Evolutionary conservation across 2,113 vertebrate genomes (phyloP).

Genomic region (Calyptomena viridis): DNA sequence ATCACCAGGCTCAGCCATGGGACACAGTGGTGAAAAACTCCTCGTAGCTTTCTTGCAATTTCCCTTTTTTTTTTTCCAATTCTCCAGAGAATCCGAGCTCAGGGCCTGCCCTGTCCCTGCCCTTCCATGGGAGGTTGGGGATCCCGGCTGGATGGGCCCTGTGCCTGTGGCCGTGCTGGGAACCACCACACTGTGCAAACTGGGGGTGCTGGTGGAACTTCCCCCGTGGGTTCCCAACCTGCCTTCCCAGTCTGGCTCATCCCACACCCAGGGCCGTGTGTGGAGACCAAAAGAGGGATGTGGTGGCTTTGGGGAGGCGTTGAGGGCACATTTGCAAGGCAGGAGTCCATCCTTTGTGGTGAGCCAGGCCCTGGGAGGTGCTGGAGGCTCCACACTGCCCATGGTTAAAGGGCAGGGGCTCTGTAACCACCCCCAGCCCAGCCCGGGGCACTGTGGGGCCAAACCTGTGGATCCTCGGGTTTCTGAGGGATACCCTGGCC

Average conservation of each 20-base stretch:
- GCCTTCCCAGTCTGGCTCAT: neutral
- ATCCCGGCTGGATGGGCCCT: no score
- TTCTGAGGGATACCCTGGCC: neutral
- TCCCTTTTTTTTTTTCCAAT: neutral
- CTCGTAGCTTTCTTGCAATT: neutral
- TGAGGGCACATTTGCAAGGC: neutral
- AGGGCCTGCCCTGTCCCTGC: neutral
- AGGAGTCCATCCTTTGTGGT: neutral
- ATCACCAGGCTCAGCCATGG: neutral
- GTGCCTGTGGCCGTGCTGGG: no score
- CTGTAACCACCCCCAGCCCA: neutral
- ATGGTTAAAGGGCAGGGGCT: neutral
- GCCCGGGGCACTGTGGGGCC: neutral
- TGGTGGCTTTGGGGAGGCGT: neutral
- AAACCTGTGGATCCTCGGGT: neutral
- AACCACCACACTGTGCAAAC: neutral
- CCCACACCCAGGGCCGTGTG: neutral
- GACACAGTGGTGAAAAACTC: neutral
- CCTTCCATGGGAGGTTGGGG: no score
- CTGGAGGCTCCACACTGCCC: no score
- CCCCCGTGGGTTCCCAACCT: accelerated
- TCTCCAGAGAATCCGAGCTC: neutral
- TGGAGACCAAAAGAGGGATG: neutral
- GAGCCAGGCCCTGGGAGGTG: neutral
- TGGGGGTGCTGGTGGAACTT: neutral